A percentile compares a stretch with the other conserved stretches of the same genome.
Conservation (phyloP, 2,113 vertebrate species). For the Manacus vitellinus region DNA sequence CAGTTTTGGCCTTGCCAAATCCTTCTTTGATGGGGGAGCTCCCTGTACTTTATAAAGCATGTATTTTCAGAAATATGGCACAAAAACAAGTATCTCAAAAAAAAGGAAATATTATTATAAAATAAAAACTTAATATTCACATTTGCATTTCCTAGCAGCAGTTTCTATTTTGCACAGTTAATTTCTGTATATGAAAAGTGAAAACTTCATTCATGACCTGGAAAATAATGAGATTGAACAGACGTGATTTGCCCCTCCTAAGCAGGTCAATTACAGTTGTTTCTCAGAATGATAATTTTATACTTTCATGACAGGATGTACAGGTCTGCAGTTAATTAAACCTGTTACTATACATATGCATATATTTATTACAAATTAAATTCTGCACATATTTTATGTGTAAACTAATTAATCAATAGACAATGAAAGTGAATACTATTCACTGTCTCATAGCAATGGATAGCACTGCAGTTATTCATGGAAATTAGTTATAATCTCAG, state of each 20-base stretch:
- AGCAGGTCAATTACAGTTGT: slow-evolving; percentile 43
- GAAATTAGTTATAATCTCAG: background rate
- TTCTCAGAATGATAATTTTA: slow-evolving; percentile 45
- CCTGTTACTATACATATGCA: background rate
- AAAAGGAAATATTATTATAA: slow-evolving; percentile 55
- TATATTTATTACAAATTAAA: background rate
- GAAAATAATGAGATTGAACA: slow-evolving; percentile 55
- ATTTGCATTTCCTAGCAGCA: slow-evolving; percentile 47
- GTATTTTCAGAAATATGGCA: slow-evolving; percentile 67
- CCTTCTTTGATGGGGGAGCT: slow-evolving; percentile 40
- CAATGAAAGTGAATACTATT: background rate
- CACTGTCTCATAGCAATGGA: background rate
- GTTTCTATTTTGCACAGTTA: slow-evolving; percentile 56
- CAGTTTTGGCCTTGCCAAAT: slow-evolving; percentile 70
- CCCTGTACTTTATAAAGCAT: slow-evolving; percentile 65
- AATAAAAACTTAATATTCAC: slow-evolving; percentile 61
- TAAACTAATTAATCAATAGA: background rate
- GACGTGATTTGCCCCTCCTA: slow-evolving; percentile 37
- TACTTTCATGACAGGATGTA: slow-evolving; percentile 38
- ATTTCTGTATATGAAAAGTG: slow-evolving; percentile 48
- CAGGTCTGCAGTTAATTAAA: slow-evolving; percentile 49
- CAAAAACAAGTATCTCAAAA: slow-evolving; percentile 58
- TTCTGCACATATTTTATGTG: background rate
- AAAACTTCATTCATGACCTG: slow-evolving; percentile 58
- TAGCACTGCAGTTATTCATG: background rate